A percentile compares a stretch with the other conserved stretches of the same genome.
Conservation (phyloP, 2,113 vertebrate species). For the Pyxicephalus adspersus region DNA sequence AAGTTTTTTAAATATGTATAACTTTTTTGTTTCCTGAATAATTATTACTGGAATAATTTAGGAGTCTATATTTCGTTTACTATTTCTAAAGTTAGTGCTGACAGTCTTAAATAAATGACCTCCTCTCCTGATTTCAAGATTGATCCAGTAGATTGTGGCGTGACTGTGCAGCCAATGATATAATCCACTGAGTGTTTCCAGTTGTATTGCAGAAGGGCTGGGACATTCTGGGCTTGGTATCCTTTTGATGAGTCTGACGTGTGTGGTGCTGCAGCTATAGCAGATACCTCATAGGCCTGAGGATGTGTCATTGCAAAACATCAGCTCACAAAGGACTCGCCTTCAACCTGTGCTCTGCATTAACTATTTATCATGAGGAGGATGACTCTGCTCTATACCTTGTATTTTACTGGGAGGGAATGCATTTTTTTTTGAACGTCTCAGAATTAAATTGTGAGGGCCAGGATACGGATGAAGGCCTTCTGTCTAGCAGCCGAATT, state of each 20-base stretch:
- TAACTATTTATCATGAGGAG: conserved; percentile 38
- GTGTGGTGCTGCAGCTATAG: conserved; percentile 44
- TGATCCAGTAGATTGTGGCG: conserved; percentile 7
- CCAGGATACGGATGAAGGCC: conserved; percentile 2
- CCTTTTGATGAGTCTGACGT: conserved; percentile 37
- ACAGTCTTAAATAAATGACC: not conserved
- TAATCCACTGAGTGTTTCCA: conserved; percentile 25
- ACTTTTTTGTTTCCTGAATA: too few relatives aligned
- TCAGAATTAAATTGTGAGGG: not conserved
- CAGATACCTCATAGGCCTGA: conserved; percentile 43
- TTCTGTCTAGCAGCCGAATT: not conserved
- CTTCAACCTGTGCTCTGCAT: conserved; percentile 41
- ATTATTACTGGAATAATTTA: too few relatives aligned
- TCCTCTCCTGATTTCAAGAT: not conserved
- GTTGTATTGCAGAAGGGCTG: conserved; percentile 15
- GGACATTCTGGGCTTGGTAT: conserved; percentile 33
- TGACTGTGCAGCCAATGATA: conserved; percentile 17
- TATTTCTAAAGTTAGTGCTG: too few relatives aligned
- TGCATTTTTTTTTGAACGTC: conserved; percentile 28
- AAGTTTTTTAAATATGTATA: too few relatives aligned
- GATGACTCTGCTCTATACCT: conserved; percentile 12
- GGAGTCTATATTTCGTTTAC: too few relatives aligned
- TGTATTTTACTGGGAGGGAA: conserved; percentile 3
- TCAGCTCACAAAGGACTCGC: conserved; percentile 28
- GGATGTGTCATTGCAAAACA: conserved; percentile 49